Percentiles rank a stretch among this genome's conserved stretches.
phyloP scores from a whole-genome alignment of 2,888 invertebrate genomes.

The Tuta absoluta region DNA sequence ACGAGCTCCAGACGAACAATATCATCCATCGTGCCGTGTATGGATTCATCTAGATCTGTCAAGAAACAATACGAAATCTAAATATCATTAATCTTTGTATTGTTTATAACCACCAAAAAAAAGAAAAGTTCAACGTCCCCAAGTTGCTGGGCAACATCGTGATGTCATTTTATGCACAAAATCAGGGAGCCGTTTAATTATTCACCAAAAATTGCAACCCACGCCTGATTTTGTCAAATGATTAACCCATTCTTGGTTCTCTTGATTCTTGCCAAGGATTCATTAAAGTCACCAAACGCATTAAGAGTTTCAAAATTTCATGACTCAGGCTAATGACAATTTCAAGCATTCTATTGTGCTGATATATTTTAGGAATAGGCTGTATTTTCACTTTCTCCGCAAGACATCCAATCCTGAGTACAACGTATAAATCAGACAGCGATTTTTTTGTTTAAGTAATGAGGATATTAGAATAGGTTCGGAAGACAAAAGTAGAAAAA shows the following conservation, averaged over 20 bases:
- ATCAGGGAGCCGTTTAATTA: conserved; percentile 42
- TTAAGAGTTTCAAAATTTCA: neutral
- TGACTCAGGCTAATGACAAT: neutral
- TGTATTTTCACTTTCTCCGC: neutral
- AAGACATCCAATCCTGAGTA: neutral
- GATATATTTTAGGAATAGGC: neutral
- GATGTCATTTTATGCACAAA: conserved; percentile 45
- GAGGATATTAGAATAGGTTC: conserved; percentile 26
- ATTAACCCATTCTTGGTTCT: conserved; percentile 1
- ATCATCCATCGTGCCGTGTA: neutral
- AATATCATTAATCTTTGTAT: conserved; percentile 13
- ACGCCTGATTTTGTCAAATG: conserved; percentile 13
- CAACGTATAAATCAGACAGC: conserved; percentile 5
- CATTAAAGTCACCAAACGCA: neutral
- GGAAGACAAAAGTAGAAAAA: conserved; percentile 41
- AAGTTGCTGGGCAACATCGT: conserved; percentile 38
- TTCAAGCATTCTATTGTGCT: neutral
- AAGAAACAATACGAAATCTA: neutral
- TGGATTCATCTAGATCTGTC: conserved; percentile 17
- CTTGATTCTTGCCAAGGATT: neutral
- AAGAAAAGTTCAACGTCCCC: conserved; percentile 52
- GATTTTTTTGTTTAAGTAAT: conserved; percentile 21
- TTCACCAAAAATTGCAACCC: conserved; percentile 7
- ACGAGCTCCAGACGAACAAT: neutral
- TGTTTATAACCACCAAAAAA: conserved; percentile 37